Evolutionary conservation across 2,888 invertebrate species (phyloP), one percentile per base, ranked within the genome.

Genomic region (Agrochola circellaris): DNA sequence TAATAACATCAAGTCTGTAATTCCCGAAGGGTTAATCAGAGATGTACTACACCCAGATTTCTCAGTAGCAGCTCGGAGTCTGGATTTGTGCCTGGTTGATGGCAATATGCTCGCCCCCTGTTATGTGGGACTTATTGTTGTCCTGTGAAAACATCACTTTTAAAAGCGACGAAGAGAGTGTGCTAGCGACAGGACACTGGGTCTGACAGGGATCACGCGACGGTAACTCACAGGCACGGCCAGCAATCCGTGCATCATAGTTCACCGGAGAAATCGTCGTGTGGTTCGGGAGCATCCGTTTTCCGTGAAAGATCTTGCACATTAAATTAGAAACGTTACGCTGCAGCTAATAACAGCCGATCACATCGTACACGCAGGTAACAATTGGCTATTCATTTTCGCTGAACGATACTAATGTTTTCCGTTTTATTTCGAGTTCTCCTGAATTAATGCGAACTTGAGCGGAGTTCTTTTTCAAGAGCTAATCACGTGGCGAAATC

Each of bases 401-500:
- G 17, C 1, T 65, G 11, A 64, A 54, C 23, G 9, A 51, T n/a
- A 17, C n/a, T 38, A 17, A 20, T 7, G 20, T 26, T 26, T 65
- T 8, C 15, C 6, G 65, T 17, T 61, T 38, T n/a, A 30, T 30
- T 45, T n/a, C 17, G 15, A 7, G 5, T 13, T 45, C n/a, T 23
- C 2, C 20, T 9, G 8, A 48, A 11, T 72, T 8, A 6, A n/a
- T 48, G 48, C 13, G 2, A 69, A 48, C n/a, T 17, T 7, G 5
- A 11, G 13, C 3, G 7, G 42, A 64, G 42, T 23, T 20, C 4
- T 20, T 15, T 54, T 54, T 54, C 54, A 23, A 54, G 54, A 69
- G 64, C 26, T 34, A 20, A n/a, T 69, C 45, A 68, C 51, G 51
- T 51, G 51, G 7, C 30, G 23, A 45, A 67, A 68, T 71, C 30